A percentile compares a stretch with the other conserved stretches of the same genome.
phyloP scores from a whole-genome alignment of 1,140 invertebrate genomes.

The Eciton burchellii region DNA sequence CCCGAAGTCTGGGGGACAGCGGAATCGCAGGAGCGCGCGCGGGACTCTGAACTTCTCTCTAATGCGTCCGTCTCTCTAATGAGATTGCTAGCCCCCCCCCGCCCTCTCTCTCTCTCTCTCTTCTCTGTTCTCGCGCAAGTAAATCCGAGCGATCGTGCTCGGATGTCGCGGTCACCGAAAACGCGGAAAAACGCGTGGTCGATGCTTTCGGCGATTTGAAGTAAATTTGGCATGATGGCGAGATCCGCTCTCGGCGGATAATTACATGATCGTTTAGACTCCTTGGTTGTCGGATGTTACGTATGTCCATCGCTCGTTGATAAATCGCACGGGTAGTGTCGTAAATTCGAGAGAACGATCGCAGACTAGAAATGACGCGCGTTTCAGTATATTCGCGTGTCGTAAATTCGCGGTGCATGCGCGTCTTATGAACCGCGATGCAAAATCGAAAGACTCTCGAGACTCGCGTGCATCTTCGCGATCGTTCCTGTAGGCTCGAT shows the following conservation, averaged over 20 bases:
- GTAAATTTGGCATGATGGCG: neutral
- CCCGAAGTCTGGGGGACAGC: conserved; percentile 35
- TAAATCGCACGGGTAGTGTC: too few relatives aligned
- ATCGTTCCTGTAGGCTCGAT: neutral
- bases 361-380: too few relatives aligned
- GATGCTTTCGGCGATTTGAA: neutral
- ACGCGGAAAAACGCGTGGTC: conserved; percentile 26
- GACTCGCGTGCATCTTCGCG: neutral
- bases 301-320: too few relatives aligned
- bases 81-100: conserved; percentile 56
- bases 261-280: too few relatives aligned
- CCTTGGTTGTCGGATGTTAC: too few relatives aligned
- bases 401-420: too few relatives aligned
- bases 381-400: too few relatives aligned
- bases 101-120: neutral
- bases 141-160: conserved; percentile 38
- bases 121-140: neutral
- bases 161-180: too few relatives aligned
- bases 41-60: neutral
- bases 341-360: too few relatives aligned
- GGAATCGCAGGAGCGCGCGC: conserved; percentile 1
- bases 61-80: conserved; percentile 22
- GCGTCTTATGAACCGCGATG: too few relatives aligned
- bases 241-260: neutral
- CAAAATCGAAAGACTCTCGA: neutral